Percentiles rank a stretch among this genome's conserved stretches.
Evolutionary conservation across 30 jellyfish, hydroid and myxozoan genomes (phyloP).

Genomic region (Chironex yamaguchii): DNA sequence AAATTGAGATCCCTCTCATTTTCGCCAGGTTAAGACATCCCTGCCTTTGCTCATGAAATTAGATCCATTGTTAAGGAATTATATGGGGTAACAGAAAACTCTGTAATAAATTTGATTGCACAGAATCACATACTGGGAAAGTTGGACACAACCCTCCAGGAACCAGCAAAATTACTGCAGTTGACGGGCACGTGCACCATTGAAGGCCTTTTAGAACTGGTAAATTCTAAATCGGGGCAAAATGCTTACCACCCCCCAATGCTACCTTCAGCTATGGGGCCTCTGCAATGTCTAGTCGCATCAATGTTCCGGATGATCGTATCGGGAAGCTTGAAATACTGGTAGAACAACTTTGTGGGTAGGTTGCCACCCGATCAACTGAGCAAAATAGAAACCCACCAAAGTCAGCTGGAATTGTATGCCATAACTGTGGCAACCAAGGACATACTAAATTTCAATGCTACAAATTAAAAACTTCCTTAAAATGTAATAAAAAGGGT

Average conservation of each 20-base stretch:
- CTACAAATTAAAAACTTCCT: background rate
- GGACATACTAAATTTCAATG: slow-evolving; percentile 2
- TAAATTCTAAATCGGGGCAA: background rate
- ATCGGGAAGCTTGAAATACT: background rate
- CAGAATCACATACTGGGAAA: background rate
- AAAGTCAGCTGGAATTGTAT: background rate
- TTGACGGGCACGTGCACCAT: background rate
- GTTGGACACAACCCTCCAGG: background rate
- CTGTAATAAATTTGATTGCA: background rate
- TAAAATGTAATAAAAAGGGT: background rate
- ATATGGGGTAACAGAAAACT: background rate
- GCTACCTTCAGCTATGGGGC: background rate
- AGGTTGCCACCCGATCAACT: background rate
- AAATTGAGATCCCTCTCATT: too few relatives aligned
- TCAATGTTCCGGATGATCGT: background rate
- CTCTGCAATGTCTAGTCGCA: background rate
- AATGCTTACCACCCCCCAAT: background rate
- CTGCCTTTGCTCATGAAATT: background rate
- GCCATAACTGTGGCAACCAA: background rate
- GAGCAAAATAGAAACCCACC: background rate
- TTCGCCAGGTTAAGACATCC: too few relatives aligned
- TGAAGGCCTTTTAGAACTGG: background rate
- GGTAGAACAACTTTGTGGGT: background rate
- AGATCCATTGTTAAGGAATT: background rate
- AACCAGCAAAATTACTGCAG: slow-evolving; percentile 6